phyloP scores from a whole-genome alignment of 2,797 vertebrate genomes.

The Neolamprologus multifasciatus region DNA sequence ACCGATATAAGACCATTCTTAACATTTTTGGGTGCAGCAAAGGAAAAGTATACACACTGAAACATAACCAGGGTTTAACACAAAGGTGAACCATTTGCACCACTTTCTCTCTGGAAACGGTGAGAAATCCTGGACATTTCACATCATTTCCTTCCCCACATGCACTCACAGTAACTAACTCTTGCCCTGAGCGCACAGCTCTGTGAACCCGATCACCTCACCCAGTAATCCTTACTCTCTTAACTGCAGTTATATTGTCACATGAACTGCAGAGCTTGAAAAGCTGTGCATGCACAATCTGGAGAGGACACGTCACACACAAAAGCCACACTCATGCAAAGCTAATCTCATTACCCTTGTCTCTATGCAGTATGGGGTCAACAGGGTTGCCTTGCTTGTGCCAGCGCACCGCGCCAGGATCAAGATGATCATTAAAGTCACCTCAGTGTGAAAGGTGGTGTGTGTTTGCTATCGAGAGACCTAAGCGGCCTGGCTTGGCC shows the following conservation, averaged over 20 bases:
- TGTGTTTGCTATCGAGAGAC: conserved; percentile 14
- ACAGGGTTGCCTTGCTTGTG: conserved; percentile 33
- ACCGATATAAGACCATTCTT: not conserved
- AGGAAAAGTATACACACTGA: not conserved
- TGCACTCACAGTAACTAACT: conserved; percentile 5
- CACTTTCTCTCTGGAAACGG: conserved; percentile 17
- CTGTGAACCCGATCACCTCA: conserved; percentile 57
- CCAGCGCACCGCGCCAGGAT: not conserved
- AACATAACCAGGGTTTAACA: not conserved
- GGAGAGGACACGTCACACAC: conserved; percentile 61
- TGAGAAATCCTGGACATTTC: conserved; percentile 26
- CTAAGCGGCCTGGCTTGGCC: not conserved
- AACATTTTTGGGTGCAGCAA: not conserved
- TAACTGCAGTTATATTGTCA: conserved; percentile 61
- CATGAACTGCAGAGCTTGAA: conserved; percentile 57
- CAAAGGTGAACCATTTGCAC: not conserved
- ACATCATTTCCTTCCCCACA: conserved; percentile 38
- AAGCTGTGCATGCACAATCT: conserved; percentile 37
- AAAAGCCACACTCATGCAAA: conserved; percentile 51
- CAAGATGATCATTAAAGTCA: conserved; percentile 35
- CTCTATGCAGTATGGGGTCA: conserved; percentile 62
- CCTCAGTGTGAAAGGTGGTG: not conserved
- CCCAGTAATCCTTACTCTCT: conserved; percentile 55
- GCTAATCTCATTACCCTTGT: conserved; percentile 74
- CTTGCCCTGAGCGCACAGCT: conserved; percentile 20